phyloP scores from a whole-genome alignment of 2,113 vertebrate genomes.

The Theropithecus gelada region DNA sequence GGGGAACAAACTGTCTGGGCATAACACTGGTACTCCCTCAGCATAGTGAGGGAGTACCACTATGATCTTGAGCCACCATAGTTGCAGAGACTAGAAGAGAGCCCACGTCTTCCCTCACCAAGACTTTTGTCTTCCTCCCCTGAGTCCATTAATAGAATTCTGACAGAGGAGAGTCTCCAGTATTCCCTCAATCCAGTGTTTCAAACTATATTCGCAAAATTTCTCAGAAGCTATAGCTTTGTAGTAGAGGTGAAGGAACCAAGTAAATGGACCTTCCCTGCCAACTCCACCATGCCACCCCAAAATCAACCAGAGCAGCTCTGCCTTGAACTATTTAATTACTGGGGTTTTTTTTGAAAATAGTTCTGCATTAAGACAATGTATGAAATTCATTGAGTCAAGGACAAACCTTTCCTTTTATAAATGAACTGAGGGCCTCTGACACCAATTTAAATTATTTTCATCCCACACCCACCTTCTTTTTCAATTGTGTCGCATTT shows the following conservation, averaged over 20 bases:
- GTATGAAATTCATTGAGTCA: constrained; percentile 10
- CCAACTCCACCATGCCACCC: not conserved
- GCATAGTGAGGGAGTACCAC: not conserved
- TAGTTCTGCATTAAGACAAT: constrained; percentile 24
- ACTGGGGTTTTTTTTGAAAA: constrained; percentile 40
- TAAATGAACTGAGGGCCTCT: not conserved
- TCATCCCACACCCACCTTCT: not conserved
- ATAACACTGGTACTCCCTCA: not conserved
- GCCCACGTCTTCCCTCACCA: not conserved
- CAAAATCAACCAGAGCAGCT: not conserved
- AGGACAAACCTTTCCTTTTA: not conserved
- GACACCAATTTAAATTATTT: constrained; percentile 14
- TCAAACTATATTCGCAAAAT: not conserved
- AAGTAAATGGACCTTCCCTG: not conserved
- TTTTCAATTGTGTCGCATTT: constrained; percentile 32
- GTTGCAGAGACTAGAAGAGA: not conserved
- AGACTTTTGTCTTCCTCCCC: not conserved
- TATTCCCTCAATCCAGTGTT: not conserved
- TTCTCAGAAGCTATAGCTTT: not conserved
- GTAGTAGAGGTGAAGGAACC: not conserved
- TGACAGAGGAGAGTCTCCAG: not conserved
- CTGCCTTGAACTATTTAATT: constrained; percentile 19
- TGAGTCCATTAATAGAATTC: constrained; percentile 21
- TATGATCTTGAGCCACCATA: too few species aligned
- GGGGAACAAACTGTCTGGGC: too few species aligned